These are phyloP conservation scores for Epistrophe eligans DNA, from an alignment of 2,888 invertebrate genomes.

Conservation along the genomic window DNA sequence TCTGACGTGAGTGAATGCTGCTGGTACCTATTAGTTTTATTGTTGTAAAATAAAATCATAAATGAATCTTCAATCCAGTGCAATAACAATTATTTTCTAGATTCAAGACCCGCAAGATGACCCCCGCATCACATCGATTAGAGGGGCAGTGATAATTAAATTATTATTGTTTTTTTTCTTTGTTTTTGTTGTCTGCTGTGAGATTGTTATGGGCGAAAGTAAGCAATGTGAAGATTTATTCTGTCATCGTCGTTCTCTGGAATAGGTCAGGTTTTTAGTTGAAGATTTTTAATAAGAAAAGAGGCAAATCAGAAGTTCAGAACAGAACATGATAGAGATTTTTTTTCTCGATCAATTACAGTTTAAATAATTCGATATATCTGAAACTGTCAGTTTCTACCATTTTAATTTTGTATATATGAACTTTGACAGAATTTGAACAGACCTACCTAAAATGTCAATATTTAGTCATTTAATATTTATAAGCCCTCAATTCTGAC, in stretches of 20 bases:
- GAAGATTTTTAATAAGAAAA: background rate
- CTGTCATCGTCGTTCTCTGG: background rate
- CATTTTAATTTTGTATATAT: no score
- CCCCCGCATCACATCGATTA: slow-evolving; percentile 53
- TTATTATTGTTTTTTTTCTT: slow-evolving; percentile 22
- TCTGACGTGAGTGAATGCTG: background rate
- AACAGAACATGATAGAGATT: background rate
- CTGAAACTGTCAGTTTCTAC: no score
- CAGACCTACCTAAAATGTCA: no score
- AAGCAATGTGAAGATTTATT: background rate
- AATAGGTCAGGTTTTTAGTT: slow-evolving; percentile 21
- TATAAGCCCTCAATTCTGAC: no score
- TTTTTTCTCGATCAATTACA: background rate
- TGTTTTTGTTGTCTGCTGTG: slow-evolving; percentile 15
- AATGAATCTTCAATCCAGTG: background rate
- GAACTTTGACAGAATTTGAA: no score
- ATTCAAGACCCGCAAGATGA: slow-evolving; percentile 33
- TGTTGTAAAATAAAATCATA: background rate
- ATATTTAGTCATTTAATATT: no score
- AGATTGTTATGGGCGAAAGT: slow-evolving; percentile 30
- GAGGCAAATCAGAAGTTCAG: background rate
- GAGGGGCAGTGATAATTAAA: slow-evolving; percentile 38
- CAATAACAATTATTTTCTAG: slow-evolving; percentile 20
- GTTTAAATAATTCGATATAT: background rate
- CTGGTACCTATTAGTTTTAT: background rate